Evolutionary conservation across 2,888 invertebrate species (phyloP), one percentile per base, ranked within the genome.

Genomic region (Anoplius nigerrimus): DNA sequence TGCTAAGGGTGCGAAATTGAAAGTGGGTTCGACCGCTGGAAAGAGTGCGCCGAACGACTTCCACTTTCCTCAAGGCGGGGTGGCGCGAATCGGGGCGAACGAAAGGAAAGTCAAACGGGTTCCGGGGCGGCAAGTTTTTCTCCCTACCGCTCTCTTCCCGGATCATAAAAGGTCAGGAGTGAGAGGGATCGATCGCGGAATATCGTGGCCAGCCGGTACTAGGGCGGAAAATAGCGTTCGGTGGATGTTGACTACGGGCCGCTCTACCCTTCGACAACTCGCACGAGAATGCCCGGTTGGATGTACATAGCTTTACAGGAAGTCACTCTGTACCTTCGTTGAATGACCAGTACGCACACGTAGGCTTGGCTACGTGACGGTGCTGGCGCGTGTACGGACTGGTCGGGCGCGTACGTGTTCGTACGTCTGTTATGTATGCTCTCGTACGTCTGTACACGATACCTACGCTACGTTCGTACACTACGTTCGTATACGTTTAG

Each of bases 281-380:
- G 75, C 78, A 79, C 79, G 77, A 79, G 79, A 77, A 78, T 76
- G 80, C 72, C 71, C 69, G 79, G 74, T 78, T 75, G 70, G 74
- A 77, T 78, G 78, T 82, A 81, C 74, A 79, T 76, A 82, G 76
- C 79, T 75, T 79, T 78, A 76, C 83, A 79, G 84, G 80, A 84
- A 84, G 84, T 82, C 78, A 78, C 78, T 78, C 80, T 76, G 75
- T 80, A 74, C 78, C 78, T 82, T 75, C 78, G 81, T 75, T 76
- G 77, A 82, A 82, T 79, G 82, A 78, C 79, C 74, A 72, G 71
- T 72, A 79, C 74, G 78, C 76, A 78, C 72, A 34, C 34, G 71
- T 68, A 58, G 20, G 24, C 58, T 20, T 4, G 48, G n/a, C 57
- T 64, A 57, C 66, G 71, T 72, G 63, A 46, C 42, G 65, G 66